Percentiles rank a stretch among this genome's conserved stretches.
These are phyloP conservation scores for Lycocerus yunnanus DNA, from an alignment of 2,888 invertebrate species.

Conservation along the genomic window DNA sequence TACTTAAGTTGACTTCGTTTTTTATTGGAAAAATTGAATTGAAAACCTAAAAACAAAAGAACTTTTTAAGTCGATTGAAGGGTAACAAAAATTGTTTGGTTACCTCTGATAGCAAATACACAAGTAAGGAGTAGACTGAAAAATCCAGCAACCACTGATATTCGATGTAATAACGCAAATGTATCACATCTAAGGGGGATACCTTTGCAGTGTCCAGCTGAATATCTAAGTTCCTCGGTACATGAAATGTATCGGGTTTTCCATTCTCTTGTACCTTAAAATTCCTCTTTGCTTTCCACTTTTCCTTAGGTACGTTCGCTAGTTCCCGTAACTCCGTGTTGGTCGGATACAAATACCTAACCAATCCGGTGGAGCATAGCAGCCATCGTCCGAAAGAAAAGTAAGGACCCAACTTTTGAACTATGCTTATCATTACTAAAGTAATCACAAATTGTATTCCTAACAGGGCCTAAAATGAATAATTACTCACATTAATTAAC, in stretches of 20 bases:
- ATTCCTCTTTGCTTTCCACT: conserved; percentile 63
- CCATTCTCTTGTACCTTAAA: conserved; percentile 59
- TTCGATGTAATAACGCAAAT: conserved; percentile 89
- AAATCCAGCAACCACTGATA: conserved; percentile 97
- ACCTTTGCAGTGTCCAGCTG: conserved; percentile 82
- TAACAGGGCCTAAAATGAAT: conserved; percentile 79
- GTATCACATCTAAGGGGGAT: conserved; percentile 79
- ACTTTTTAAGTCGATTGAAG: conserved; percentile 10
- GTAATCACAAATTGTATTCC: conserved; percentile 96
- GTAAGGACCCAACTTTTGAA: conserved; percentile 89
- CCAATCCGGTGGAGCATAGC: conserved; percentile 82
- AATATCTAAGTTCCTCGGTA: conserved; percentile 83
- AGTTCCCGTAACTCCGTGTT: conserved; percentile 70
- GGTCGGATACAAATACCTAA: conserved; percentile 87
- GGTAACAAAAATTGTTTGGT: conserved; percentile 10
- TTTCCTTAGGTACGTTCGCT: conserved; percentile 74
- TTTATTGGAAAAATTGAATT: conserved; percentile 76
- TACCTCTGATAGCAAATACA: conserved; percentile 88
- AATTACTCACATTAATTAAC: background rate
- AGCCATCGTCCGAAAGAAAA: conserved; percentile 94
- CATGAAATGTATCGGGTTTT: conserved; percentile 75
- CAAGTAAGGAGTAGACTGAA: conserved; percentile 79
- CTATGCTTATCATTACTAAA: conserved; percentile 90
- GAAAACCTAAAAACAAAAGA: conserved; percentile 67
- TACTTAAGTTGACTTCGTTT: conserved; percentile 91